Evolutionary conservation across 2,888 invertebrate species (phyloP).

Genomic region (Drosophila pseudotakahashii): DNA sequence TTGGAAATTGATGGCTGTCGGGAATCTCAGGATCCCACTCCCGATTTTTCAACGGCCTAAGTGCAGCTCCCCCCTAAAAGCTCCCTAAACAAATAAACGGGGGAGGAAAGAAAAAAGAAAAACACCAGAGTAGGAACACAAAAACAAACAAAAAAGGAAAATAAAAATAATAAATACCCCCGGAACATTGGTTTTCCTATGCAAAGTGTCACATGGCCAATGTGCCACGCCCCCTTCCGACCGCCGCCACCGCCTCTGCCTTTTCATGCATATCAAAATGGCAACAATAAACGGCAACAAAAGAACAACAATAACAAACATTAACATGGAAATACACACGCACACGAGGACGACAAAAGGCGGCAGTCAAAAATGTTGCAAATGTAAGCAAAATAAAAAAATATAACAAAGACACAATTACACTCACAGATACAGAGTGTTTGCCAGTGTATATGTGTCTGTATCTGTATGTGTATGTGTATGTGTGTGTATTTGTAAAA

Average conservation of each 20-base stretch:
- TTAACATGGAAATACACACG: conserved; percentile 73
- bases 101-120: not conserved
- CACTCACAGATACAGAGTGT: conserved; percentile 30
- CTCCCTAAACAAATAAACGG: conserved; percentile 6
- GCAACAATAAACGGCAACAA: conserved; percentile 78
- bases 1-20: conserved; percentile 21
- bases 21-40: conserved; percentile 12
- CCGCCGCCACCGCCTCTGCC: conserved; percentile 34
- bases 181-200: conserved; percentile 37
- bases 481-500: conserved; percentile 55
- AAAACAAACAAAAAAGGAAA: conserved; percentile 11
- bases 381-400: conserved; percentile 77
- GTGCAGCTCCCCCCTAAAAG: conserved; percentile 3
- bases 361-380: conserved; percentile 77
- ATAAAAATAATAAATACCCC: conserved; percentile 20
- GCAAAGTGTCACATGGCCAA: conserved; percentile 44
- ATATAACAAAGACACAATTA: conserved; percentile 41
- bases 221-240: conserved; percentile 39
- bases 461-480: not conserved
- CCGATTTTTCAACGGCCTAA: not conserved
- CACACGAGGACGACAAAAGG: conserved; percentile 47
- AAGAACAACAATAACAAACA: conserved; percentile 79
- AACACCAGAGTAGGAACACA: conserved; percentile 4
- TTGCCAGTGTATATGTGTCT: conserved; percentile 3
- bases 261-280: conserved; percentile 77